Conservation (phyloP, 2,113 vertebrate genomes). For the Grallaria varia region DNA sequence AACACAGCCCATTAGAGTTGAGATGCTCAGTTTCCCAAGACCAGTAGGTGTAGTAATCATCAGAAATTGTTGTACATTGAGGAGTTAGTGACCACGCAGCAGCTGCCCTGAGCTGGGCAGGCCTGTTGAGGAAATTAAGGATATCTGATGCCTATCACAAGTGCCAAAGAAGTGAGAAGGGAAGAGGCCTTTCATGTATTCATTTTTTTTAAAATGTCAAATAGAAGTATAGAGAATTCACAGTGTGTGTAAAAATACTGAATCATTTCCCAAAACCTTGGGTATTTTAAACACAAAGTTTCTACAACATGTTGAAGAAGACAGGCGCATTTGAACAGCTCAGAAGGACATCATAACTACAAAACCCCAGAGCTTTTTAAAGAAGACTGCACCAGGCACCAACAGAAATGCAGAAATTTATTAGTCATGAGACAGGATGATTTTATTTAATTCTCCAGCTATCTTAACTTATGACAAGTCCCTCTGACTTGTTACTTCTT, state of each 20-base stretch:
- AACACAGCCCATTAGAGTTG: background rate
- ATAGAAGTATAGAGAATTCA: background rate
- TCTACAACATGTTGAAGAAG: background rate
- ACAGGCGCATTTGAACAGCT: background rate
- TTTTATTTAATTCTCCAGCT: background rate
- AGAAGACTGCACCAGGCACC: background rate
- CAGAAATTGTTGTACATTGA: background rate
- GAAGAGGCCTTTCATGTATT: background rate
- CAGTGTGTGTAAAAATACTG: background rate
- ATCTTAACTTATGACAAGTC: background rate
- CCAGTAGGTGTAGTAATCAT: background rate
- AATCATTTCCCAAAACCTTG: background rate
- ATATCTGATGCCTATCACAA: background rate
- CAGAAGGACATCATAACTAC: background rate
- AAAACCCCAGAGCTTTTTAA: background rate
- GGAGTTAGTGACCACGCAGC: background rate
- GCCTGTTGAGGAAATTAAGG: background rate
- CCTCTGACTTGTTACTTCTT: background rate
- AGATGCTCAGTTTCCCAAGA: background rate
- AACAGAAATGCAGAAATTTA: background rate
- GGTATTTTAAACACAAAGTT: background rate
- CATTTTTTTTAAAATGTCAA: background rate
- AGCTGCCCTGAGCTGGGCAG: background rate
- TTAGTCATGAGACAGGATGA: background rate
- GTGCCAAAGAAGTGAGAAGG: background rate